These are phyloP conservation scores for Esox masquinongy DNA, from an alignment of 2,797 vertebrate genomes.

Conservation along the genomic window DNA sequence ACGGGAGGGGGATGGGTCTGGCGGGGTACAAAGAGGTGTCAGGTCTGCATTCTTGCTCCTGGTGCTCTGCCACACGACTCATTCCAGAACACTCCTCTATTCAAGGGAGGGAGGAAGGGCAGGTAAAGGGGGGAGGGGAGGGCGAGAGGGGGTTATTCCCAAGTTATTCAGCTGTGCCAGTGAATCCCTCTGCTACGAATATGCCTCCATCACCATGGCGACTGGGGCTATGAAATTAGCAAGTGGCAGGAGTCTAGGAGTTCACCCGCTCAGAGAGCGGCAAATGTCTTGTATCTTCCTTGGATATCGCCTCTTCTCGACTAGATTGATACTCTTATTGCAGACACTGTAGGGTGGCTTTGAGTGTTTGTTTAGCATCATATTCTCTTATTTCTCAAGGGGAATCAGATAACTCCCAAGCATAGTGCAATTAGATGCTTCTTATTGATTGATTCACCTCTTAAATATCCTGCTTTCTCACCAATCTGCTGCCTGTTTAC, in stretches of 20 bases:
- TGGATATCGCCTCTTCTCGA: slow-evolving; percentile 42
- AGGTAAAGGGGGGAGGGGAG: neutral
- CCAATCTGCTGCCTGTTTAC: slow-evolving; percentile 11
- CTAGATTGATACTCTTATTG: slow-evolving; percentile 53
- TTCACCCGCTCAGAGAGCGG: slow-evolving; percentile 67
- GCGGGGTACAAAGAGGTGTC: slow-evolving; percentile 27
- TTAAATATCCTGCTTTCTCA: neutral
- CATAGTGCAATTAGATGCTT: slow-evolving; percentile 2
- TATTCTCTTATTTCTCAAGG: slow-evolving; percentile 8
- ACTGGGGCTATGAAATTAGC: slow-evolving; percentile 63
- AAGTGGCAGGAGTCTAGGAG: slow-evolving; percentile 63
- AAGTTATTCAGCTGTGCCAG: slow-evolving; percentile 57
- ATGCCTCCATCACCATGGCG: slow-evolving; percentile 77
- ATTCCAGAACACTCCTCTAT: slow-evolving; percentile 37
- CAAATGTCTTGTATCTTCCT: slow-evolving; percentile 62
- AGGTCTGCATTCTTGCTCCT: slow-evolving; percentile 25
- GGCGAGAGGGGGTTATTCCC: slow-evolving; percentile 57
- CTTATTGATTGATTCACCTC: neutral
- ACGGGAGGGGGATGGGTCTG: neutral
- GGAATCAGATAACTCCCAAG: slow-evolving; percentile 11
- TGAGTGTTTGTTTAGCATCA: slow-evolving; percentile 21
- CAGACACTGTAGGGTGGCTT: slow-evolving; percentile 33
- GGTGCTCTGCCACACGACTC: neutral
- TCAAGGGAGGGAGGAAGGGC: slow-evolving; percentile 27
- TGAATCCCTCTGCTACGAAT: slow-evolving; percentile 44